Percentiles rank a stretch among this genome's conserved stretches.
phyloP scores from a whole-genome alignment of 2,888 invertebrate species.

The Drosophila picticornis region DNA sequence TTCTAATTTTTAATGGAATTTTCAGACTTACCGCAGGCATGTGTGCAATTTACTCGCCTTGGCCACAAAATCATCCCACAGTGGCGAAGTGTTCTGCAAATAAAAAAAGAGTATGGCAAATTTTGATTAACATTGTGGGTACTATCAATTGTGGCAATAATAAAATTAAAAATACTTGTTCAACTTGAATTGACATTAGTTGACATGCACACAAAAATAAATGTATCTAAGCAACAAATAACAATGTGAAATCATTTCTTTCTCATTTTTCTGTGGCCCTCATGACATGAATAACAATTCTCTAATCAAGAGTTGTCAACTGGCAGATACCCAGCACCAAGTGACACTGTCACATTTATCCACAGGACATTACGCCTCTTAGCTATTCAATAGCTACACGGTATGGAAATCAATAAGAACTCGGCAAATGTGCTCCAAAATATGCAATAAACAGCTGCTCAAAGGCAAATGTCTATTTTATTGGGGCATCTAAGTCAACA shows the following conservation, averaged over 20 bases:
- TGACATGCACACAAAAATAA: background rate
- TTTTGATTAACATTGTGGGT: constrained; percentile 23
- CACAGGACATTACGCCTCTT: background rate
- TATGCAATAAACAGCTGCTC: constrained; percentile 55
- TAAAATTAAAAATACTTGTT: constrained; percentile 13
- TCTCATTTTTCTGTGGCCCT: background rate
- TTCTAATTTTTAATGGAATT: constrained; percentile 1
- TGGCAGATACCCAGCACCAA: background rate
- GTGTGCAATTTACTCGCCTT: constrained; percentile 98
- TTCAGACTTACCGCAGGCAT: constrained; percentile 92
- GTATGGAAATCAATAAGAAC: constrained; percentile 38
- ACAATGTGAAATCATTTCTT: background rate
- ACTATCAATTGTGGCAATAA: constrained; percentile 24
- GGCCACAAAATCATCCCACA: constrained; percentile 97
- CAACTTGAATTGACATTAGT: constrained; percentile 20
- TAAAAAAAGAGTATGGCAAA: background rate
- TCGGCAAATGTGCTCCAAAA: constrained; percentile 16
- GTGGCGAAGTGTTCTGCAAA: constrained; percentile 94
- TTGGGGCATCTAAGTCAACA: constrained; percentile 15
- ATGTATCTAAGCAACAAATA: background rate
- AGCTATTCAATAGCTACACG: background rate
- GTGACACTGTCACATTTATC: background rate
- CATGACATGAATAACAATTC: background rate
- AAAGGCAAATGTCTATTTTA: constrained; percentile 47
- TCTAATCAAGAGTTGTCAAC: background rate